Evolutionary conservation across 2,888 invertebrate species (phyloP), one percentile per base, ranked within the genome.

Genomic region (Microdon myrmicae): DNA sequence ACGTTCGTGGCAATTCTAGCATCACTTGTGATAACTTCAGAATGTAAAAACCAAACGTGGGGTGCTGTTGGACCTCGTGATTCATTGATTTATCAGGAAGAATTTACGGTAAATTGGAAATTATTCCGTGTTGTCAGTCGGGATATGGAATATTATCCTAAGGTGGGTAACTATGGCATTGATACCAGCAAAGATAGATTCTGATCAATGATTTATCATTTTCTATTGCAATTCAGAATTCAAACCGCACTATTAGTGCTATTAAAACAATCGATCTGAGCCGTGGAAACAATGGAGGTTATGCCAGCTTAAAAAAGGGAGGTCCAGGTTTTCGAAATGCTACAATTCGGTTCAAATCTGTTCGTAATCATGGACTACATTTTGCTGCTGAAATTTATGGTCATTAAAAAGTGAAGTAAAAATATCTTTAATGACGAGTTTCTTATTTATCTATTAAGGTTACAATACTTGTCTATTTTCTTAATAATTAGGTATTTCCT

Each of bases 321-420:
- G 82, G 82, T 7, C 74, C 78, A 7, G 76, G 75, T 8, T 55
- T 56, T 51, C 72, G 49, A 20, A 70, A 72, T 22, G 77, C 74
- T 5, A 75, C 73, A 0, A 25, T 81, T 0, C 73, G 72, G n/a
- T 76, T 81, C 67, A 79, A 78, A 55, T 81, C 81, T 6, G 73
- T 75, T 56, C 71, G 79, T 13, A 70, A 74, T 10, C 75, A 77
- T 12, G 74, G 79, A 14, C 74, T 81, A 67, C 74, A 79, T 58
- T 80, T 79, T 55, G 7, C 74, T 3, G 71, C 81, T n/a, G 72
- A 76, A 38, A 44, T 81, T 17, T 80, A 75, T 68, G 77, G 75
- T 22, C 13, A 22, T 25, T 64, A 56, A 51, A 13, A 6, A 7
- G 16, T 1, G 19, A 3, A 9, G 16, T n/a, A 10, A 6, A 17